phyloP scores from a whole-genome alignment of 2,113 vertebrate genomes.

The Struthio camelus region DNA sequence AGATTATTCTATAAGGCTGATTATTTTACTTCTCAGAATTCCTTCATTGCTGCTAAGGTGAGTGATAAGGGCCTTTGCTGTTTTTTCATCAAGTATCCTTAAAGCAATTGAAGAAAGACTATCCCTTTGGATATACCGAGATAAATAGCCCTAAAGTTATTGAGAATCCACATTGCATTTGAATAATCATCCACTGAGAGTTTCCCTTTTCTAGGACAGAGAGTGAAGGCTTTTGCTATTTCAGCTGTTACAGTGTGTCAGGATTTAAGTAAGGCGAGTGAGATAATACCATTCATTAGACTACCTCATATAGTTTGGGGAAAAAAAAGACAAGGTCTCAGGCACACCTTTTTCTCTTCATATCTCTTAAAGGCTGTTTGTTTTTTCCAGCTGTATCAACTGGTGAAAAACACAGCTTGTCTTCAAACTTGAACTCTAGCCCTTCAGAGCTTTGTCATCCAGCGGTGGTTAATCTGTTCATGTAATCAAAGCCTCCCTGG shows the following conservation, averaged over 20 bases:
- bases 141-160: neutral
- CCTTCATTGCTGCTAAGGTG: neutral
- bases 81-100: neutral
- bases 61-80: neutral
- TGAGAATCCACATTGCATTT: neutral
- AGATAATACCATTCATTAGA: neutral
- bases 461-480: neutral
- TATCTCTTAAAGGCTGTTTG: neutral
- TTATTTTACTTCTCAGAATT: neutral
- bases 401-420: neutral
- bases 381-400: neutral
- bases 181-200: neutral
- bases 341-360: neutral
- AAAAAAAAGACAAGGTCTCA: neutral
- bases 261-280: neutral
- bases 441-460: neutral
- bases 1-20: neutral
- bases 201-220: neutral
- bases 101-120: neutral
- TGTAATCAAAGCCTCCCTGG: neutral
- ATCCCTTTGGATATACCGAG: neutral
- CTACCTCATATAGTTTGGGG: neutral
- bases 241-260: neutral
- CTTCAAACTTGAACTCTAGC: neutral
- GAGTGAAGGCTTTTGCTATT: neutral